Conservation (phyloP, 2,888 invertebrate genomes). For the Phortica magna region DNA sequence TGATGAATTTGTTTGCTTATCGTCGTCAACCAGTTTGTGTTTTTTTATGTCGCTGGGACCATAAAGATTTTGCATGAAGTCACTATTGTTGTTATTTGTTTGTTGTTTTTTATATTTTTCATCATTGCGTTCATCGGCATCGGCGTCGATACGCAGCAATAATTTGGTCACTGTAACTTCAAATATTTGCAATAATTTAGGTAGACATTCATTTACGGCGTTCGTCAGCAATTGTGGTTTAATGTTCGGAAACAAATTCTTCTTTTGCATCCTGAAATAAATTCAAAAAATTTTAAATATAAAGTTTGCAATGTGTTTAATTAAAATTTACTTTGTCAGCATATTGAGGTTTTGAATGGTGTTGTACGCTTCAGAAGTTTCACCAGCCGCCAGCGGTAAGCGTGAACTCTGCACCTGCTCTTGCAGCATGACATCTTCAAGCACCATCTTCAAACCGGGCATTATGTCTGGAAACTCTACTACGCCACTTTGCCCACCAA, state of each 20-base stretch:
- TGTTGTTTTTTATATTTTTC: conserved; percentile 53
- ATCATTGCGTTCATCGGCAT: conserved; percentile 51
- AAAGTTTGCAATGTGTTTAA: conserved; percentile 15
- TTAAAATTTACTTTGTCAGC: conserved; percentile 74
- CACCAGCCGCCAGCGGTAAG: conserved; percentile 61
- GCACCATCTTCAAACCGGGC: conserved; percentile 75
- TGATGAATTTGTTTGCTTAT: conserved; percentile 31
- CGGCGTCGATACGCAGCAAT: conserved; percentile 65
- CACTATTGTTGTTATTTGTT: conserved; percentile 53
- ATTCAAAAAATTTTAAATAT: neutral
- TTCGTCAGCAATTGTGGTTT: conserved; percentile 66
- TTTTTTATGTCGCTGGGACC: conserved; percentile 46
- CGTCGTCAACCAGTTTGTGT: conserved; percentile 45
- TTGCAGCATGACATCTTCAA: conserved; percentile 74
- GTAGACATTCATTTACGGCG: conserved; percentile 73
- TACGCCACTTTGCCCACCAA: conserved; percentile 74
- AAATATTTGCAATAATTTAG: conserved; percentile 74
- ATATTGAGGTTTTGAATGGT: conserved; percentile 79
- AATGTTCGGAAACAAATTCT: conserved; percentile 63
- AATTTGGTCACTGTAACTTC: conserved; percentile 72
- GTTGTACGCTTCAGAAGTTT: conserved; percentile 73
- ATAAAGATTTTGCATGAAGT: conserved; percentile 41
- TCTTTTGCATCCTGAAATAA: conserved; percentile 72
- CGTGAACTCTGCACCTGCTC: conserved; percentile 73
- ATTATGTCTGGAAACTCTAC: conserved; percentile 74